Conservation (phyloP, 1,140 invertebrate species). For the Drosophila triauraria region DNA sequence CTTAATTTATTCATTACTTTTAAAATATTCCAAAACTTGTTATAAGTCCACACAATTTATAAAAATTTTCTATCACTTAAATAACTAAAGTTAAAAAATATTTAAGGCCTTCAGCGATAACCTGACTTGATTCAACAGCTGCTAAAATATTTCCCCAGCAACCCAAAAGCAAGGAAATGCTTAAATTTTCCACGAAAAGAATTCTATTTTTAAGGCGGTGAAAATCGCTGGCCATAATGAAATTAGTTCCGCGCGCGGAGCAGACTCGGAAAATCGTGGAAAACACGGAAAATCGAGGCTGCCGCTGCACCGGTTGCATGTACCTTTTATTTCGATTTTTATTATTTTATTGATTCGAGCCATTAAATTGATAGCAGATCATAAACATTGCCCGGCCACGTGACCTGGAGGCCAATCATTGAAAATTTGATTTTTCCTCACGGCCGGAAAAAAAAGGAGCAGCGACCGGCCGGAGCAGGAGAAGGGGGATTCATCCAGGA, state of each 20-base stretch:
- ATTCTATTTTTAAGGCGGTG: conserved; percentile 6
- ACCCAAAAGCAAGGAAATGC: conserved; percentile 2
- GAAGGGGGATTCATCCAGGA: neutral
- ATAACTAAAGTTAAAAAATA: neutral
- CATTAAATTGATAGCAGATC: conserved; percentile 69
- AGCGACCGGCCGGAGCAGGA: neutral
- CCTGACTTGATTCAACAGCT: neutral
- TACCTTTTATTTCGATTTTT: conserved; percentile 20
- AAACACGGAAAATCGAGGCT: neutral
- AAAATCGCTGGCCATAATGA: conserved; percentile 17
- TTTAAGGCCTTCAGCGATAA: too few relatives aligned
- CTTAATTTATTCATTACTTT: neutral
- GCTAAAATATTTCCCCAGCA: neutral
- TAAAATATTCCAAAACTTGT: too few relatives aligned
- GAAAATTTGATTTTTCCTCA: conserved; percentile 66
- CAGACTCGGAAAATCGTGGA: neutral
- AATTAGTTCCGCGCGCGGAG: conserved; percentile 9
- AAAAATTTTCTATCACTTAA: too few relatives aligned
- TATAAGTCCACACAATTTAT: too few relatives aligned
- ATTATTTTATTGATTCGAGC: conserved; percentile 61
- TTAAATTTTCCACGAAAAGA: conserved; percentile 3
- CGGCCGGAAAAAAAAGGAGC: neutral
- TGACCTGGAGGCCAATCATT: conserved; percentile 65
- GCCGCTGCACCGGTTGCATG: conserved; percentile 10
- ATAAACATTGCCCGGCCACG: conserved; percentile 55